Evolutionary conservation across 2,888 invertebrate genomes (phyloP), one percentile per base, ranked within the genome.

Genomic region (Anarsia innoxiella): DNA sequence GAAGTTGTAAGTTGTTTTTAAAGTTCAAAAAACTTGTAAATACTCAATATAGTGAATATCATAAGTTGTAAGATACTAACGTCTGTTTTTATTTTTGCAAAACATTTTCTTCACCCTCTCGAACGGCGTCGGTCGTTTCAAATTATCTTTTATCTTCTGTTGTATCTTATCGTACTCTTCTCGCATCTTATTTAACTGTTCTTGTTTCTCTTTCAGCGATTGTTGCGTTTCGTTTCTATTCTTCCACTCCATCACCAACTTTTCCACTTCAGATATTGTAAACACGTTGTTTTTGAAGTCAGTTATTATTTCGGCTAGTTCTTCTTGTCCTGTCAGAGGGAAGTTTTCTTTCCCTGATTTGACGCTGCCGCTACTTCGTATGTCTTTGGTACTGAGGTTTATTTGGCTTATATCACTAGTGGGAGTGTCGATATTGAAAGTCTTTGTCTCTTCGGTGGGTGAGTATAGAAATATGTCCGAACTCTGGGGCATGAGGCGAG

Each of bases 281-380:
- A 94, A 91, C 2, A 94, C 93, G 59, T 95, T 94, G 59, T 94
- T 94, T 68, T 95, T 95, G 59, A 94, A 95, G 58, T 95, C 94
- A 59, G 91, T 93, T 64, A 95, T 93, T 34, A 95, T 93, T 76
- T 95, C 94, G 2, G 92, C 88, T 40, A 95, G 82, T 62, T 95
- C 94, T 45, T 93, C 93, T 62, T 94, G 91, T 1, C 86, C 86
- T 0, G 78, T 83, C 2, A 77, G 54, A 1, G 80, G 79, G 41
- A 56, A 72, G n/a, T 37, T 63, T 26, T 82, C 83, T 49, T 80
- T 80, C 0, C 74, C 68, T 6, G 79, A 82, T 51, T 83, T 84
- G 15, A 82, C 49, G 48, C 82, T 79, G 25, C 77, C 77, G 34
- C 75, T 80, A 45, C 60, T 66, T 26, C 74, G 67, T 10, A 66